Evolutionary conservation across 2,797 vertebrate species (phyloP).

Genomic region (Acanthurus tractus): DNA sequence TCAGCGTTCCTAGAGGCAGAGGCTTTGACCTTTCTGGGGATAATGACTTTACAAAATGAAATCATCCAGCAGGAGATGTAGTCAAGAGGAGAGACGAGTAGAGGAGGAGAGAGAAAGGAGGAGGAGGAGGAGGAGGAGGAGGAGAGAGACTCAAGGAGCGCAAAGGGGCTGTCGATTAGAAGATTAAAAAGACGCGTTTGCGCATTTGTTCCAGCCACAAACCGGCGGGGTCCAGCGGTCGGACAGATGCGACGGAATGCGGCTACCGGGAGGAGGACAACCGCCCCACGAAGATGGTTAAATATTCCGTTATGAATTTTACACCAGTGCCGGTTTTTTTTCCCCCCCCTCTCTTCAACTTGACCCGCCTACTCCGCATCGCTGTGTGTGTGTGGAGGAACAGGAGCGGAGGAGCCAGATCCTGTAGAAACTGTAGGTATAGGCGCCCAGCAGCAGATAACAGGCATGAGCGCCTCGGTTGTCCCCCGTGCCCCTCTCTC

Average conservation of each 20-base stretch:
- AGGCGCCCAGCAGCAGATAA: slow-evolving; percentile 53
- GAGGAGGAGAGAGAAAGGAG: slow-evolving; percentile 7
- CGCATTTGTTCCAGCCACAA: slow-evolving; percentile 48
- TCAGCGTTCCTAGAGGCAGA: slow-evolving; percentile 66
- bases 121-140: slow-evolving; percentile 26
- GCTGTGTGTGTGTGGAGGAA: slow-evolving; percentile 58
- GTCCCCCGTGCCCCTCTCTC: slow-evolving; percentile 56
- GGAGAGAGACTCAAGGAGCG: slow-evolving; percentile 52
- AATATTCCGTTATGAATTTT: slow-evolving; percentile 78
- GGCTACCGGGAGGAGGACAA: slow-evolving; percentile 45
- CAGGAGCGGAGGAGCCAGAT: slow-evolving; percentile 50
- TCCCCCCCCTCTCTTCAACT: slow-evolving; percentile 26
- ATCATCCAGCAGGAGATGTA: slow-evolving; percentile 76
- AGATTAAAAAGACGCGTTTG: slow-evolving; percentile 58
- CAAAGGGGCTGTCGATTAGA: slow-evolving; percentile 63
- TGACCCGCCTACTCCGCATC: slow-evolving; percentile 82
- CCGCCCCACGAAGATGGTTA: slow-evolving; percentile 47
- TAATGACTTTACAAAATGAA: slow-evolving; percentile 80
- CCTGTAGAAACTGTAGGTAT: slow-evolving; percentile 44
- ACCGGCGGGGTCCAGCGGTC: slow-evolving; percentile 34
- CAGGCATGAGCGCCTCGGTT: slow-evolving; percentile 59
- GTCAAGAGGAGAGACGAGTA: slow-evolving; percentile 51
- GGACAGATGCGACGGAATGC: slow-evolving; percentile 73
- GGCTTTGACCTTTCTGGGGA: slow-evolving; percentile 75
- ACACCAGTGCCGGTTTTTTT: slow-evolving; percentile 39